These are phyloP conservation scores for Actinia tenebrosa DNA, from an alignment of 64 coral and sea anemone genomes.

Conservation along the genomic window DNA sequence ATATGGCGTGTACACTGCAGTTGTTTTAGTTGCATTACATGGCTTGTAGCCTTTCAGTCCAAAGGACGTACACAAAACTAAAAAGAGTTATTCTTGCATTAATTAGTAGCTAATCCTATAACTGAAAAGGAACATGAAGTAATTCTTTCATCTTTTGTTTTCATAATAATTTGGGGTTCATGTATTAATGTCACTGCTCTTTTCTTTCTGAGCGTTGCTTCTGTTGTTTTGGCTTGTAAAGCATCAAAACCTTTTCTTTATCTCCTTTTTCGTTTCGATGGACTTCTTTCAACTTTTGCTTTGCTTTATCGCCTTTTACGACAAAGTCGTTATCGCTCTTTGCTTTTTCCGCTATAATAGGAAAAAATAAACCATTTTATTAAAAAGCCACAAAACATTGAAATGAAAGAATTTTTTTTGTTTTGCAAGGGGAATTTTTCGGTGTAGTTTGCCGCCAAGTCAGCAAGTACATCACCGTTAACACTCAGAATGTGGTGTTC, in stretches of 20 bases:
- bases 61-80: too few species aligned
- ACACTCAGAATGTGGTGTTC: too few species aligned
- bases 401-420: too few species aligned
- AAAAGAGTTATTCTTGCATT: too few species aligned
- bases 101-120: not conserved
- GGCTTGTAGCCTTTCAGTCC: not conserved
- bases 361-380: not conserved
- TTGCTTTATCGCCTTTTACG: not conserved
- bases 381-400: too few species aligned
- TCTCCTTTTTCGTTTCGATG: not conserved
- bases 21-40: too few species aligned
- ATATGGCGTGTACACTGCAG: too few species aligned
- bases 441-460: too few species aligned
- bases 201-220: not conserved
- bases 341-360: not conserved
- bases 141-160: not conserved
- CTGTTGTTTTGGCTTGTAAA: not conserved
- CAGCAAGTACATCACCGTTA: too few species aligned
- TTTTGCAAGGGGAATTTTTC: too few species aligned
- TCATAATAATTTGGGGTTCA: not conserved
- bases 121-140: not conserved
- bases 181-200: not conserved
- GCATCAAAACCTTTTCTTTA: slow-evolving; percentile 1
- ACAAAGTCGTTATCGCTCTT: not conserved
- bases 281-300: not conserved